Conservation (phyloP, 2,888 invertebrate species). For the Leptogaster cylindrica region DNA sequence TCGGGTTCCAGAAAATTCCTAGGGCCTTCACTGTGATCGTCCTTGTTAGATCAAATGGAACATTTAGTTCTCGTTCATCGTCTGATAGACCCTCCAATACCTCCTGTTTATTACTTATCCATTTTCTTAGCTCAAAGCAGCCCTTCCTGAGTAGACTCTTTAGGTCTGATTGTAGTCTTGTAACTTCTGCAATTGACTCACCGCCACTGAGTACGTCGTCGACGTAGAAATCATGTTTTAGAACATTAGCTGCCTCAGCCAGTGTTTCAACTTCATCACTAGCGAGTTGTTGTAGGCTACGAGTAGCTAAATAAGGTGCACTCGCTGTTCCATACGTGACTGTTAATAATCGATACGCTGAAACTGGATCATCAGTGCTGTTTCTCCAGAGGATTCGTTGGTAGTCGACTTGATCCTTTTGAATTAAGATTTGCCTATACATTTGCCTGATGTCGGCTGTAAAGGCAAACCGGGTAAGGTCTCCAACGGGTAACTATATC, state of each 20-base stretch:
- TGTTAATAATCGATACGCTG: constrained; percentile 43
- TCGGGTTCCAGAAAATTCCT: constrained; percentile 4
- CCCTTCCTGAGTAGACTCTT: constrained; percentile 25
- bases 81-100: neutral
- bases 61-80: neutral
- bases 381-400: constrained; percentile 48
- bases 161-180: constrained; percentile 40
- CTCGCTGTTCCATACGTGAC: constrained; percentile 46
- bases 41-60: constrained; percentile 1
- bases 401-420: constrained; percentile 43
- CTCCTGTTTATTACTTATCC: constrained; percentile 37
- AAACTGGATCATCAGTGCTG: constrained; percentile 21
- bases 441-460: constrained; percentile 50
- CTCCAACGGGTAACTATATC: constrained; percentile 47
- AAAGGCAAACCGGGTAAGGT: too few relatives aligned
- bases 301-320: constrained; percentile 44
- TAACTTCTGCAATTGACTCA: constrained; percentile 19
- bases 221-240: constrained; percentile 42
- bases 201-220: constrained; percentile 42
- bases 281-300: constrained; percentile 43
- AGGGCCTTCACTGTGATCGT: neutral
- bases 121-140: constrained; percentile 44
- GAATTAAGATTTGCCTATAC: constrained; percentile 50
- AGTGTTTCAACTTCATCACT: constrained; percentile 29
- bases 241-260: constrained; percentile 33